Base-by-base conservation (phyloP, 2,888 invertebrate species). In the Caenorhabditis sp. region DNA sequence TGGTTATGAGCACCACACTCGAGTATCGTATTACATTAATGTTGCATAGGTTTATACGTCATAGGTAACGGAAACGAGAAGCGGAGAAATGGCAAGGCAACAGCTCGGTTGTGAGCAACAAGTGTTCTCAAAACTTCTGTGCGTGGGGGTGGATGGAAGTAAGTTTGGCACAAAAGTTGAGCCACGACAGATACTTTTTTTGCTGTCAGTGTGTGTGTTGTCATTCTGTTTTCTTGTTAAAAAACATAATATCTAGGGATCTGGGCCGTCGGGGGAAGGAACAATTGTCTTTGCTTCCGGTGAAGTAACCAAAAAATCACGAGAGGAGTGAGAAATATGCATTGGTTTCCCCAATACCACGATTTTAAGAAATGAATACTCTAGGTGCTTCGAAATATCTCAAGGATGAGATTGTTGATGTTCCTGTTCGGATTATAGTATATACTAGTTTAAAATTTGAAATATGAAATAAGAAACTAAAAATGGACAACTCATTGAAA, bases 41-140 rank as follows among this genome's bases (percentile, higher is more conserved):
- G 77, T 77, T 77, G 77, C 77, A 63, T 77, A 63, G 59, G 68
- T 68, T 54, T 59, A 59, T 59, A 59, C 59, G 58, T 74, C 64
- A 64, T 51, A 66, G 35, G 51, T 35, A 14, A 41, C 38, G 26
- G 19, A 64, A 54, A 66, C 19, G 41, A 76, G 49, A 41, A n/a
- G n/a, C n/a, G 14, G 10, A 47, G 19, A 19, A n/a, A 10, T 19
- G 47, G 38, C 6, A 38, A n/a, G 41, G 31, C 61, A 38, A 58
- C 44, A 38, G 51, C 19, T 49, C 24, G 54, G 54, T 26, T 47
- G 19, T 6, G 41, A 31, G 19, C 69, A 70, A 63, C 77, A 77
- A 70, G 70, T 70, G 77, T 77, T 77, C 77, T 69, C 61, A n/a
- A 38, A 56, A 38, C 38, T 38, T 75, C 58, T 56, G 19, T 47